These are phyloP conservation scores for Sogatella furcifera DNA, from an alignment of 1,140 invertebrate species.

Conservation along the genomic window DNA sequence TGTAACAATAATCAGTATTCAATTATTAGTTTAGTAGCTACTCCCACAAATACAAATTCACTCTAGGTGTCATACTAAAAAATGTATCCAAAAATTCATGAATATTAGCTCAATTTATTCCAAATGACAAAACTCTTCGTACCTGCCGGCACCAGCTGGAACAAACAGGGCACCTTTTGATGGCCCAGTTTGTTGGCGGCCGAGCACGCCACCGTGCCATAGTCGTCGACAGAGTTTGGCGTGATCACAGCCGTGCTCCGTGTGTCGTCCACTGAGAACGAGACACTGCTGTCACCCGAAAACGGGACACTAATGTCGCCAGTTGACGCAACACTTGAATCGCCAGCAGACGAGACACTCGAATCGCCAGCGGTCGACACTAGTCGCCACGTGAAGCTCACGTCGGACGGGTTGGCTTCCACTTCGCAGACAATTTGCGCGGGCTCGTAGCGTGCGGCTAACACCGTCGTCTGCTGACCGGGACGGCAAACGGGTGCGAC, in stretches of 20 bases:
- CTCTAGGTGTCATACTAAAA: no score
- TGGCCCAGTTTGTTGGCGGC: slow-evolving; percentile 52
- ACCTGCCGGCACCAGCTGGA: slow-evolving; percentile 59
- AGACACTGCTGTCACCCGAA: slow-evolving; percentile 34
- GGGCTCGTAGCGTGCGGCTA: slow-evolving; percentile 68
- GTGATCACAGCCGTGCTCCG: slow-evolving; percentile 51
- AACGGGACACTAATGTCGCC: slow-evolving; percentile 37
- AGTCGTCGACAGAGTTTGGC: slow-evolving; percentile 57
- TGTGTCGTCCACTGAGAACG: slow-evolving; percentile 35
- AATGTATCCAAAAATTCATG: no score
- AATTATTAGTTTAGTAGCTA: no score
- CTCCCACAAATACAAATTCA: no score
- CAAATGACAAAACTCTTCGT: slow-evolving; percentile 29
- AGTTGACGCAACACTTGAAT: slow-evolving; percentile 13
- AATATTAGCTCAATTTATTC: no score
- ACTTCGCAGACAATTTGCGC: slow-evolving; percentile 68
- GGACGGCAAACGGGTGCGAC: slow-evolving; percentile 59
- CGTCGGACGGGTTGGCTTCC: slow-evolving; percentile 67
- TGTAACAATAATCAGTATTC: no score
- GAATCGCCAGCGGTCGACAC: slow-evolving; percentile 32
- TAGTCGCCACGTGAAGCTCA: slow-evolving; percentile 63
- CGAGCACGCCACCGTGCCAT: slow-evolving; percentile 58
- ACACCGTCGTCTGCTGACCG: slow-evolving; percentile 53
- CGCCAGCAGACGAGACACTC: slow-evolving; percentile 34
- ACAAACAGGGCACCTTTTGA: slow-evolving; percentile 56